Conservation (phyloP, 2,888 invertebrate species). For the Leucophenga maculata region DNA sequence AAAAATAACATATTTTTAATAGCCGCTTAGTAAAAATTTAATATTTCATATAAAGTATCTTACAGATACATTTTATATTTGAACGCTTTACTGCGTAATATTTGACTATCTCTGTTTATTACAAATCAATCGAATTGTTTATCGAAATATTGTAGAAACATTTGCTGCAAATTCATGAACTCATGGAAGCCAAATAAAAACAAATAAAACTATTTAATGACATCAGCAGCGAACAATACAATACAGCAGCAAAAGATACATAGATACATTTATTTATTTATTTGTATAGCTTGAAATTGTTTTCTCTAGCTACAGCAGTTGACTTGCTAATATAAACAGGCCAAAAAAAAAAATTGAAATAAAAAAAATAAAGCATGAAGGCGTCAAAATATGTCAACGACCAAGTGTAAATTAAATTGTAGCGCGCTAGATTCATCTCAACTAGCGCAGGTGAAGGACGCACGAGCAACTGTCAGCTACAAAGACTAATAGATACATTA, state of each 20-base stretch:
- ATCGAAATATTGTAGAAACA: neutral
- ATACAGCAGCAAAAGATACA: neutral
- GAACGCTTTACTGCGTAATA: too few species aligned
- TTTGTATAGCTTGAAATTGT: neutral
- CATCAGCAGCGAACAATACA: constrained; percentile 9
- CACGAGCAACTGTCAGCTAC: neutral
- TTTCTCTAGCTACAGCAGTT: constrained; percentile 2
- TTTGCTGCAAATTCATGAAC: neutral
- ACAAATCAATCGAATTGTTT: constrained; percentile 15
- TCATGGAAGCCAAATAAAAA: neutral
- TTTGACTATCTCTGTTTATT: too few species aligned
- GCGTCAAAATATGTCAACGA: neutral
- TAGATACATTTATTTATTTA: too few species aligned
- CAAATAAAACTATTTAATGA: constrained; percentile 13
- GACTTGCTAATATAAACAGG: constrained; percentile 6
- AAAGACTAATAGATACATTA: too few species aligned
- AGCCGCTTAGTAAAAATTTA: too few species aligned
- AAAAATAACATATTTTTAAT: too few species aligned
- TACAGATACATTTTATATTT: too few species aligned
- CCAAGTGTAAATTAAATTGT: constrained; percentile 24
- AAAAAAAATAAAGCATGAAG: neutral
- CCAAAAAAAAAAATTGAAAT: neutral
- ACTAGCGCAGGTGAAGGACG: neutral
- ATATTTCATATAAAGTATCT: too few species aligned
- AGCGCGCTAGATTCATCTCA: constrained; percentile 2